phyloP scores from a whole-genome alignment of 2,797 vertebrate genomes.

The Pangasius mekongensis region DNA sequence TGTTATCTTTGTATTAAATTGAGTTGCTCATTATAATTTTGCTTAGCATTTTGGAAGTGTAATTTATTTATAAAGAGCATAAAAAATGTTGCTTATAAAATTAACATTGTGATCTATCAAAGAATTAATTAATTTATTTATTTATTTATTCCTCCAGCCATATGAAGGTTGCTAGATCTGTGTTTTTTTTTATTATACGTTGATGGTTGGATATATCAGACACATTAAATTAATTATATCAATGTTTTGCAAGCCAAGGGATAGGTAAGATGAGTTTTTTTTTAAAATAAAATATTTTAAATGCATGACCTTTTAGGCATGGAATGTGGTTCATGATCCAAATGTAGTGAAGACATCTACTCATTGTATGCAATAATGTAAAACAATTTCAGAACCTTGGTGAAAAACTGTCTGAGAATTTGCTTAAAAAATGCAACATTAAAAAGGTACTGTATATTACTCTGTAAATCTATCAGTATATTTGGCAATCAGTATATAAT shows the following conservation, averaged over 20 bases:
- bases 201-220: neutral
- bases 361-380: too few relatives aligned
- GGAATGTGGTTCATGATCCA: neutral
- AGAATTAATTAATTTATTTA: too few relatives aligned
- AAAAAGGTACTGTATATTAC: neutral
- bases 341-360: neutral
- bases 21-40: constrained; percentile 6
- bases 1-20: neutral
- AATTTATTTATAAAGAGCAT: neutral
- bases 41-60: neutral
- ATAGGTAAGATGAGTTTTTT: neutral
- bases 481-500: neutral
- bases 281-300: neutral
- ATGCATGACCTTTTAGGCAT: neutral
- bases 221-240: neutral
- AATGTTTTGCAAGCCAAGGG: neutral
- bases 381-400: neutral
- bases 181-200: neutral
- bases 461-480: neutral
- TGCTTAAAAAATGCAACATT: neutral
- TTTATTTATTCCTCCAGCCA: neutral
- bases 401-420: neutral
- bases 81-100: neutral
- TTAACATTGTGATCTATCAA: neutral
- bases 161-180: neutral